phyloP scores from a whole-genome alignment of 2,888 invertebrate species.

The Lamproptera curius region DNA sequence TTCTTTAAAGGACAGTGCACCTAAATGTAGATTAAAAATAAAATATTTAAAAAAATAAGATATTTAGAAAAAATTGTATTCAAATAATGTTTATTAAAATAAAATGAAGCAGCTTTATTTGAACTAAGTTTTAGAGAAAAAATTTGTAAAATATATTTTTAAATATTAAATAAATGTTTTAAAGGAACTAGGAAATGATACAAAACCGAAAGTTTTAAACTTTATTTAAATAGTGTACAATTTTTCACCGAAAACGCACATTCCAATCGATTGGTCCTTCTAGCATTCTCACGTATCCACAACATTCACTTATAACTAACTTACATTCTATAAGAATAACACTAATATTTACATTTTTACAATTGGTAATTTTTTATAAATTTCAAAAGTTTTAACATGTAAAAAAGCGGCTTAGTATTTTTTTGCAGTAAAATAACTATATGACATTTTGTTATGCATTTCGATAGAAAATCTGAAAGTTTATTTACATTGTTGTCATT shows the following conservation, averaged over 20 bases:
- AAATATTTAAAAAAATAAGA: no score
- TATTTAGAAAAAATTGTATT: no score
- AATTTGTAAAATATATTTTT: no score
- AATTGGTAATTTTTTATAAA: conserved; percentile 17
- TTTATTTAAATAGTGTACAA: conserved; percentile 18
- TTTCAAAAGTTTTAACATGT: conserved; percentile 14
- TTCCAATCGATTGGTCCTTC: conserved; percentile 16
- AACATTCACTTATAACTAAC: conserved; percentile 12
- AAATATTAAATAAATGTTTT: no score
- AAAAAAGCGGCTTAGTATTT: conserved; percentile 11
- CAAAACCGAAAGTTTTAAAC: conserved; percentile 11
- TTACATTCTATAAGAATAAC: conserved; percentile 13
- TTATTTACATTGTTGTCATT: conserved; percentile 14
- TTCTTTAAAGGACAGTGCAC: no score
- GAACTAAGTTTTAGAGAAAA: no score
- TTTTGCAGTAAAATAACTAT: conserved; percentile 3
- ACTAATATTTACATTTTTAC: conserved; percentile 33
- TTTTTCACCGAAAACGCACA: conserved; percentile 1
- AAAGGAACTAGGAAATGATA: no score
- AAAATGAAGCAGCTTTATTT: no score
- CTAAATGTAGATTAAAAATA: no score
- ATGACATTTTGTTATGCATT: not conserved
- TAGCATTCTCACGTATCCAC: conserved; percentile 8
- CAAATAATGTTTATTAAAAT: no score
- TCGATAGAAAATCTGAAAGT: conserved; percentile 4